Evolutionary conservation across 2,888 invertebrate genomes (phyloP), one percentile per base, ranked within the genome.

Genomic region (Ptycholaimellus sp.): DNA sequence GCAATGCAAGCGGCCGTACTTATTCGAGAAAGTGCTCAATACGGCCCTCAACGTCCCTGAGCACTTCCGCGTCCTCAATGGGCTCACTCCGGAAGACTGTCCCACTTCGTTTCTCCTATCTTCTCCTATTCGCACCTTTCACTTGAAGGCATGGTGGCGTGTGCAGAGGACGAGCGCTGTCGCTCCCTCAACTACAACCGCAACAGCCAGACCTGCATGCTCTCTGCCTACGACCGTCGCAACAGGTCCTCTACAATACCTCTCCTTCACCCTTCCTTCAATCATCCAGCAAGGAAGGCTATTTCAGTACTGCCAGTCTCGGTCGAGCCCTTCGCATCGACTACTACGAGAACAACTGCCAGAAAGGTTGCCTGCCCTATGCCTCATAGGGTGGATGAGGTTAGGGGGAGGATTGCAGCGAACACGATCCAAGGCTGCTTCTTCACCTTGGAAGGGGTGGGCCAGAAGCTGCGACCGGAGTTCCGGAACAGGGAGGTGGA

Each of bases 1-100:
- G 13, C 25, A 23, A 25, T 51, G 50, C 42, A 46, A 45, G 35
- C 42, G 47, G 19, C 47, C 47, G 23, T 49, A 46, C 37, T 36
- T 45, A 3, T 47, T 43, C 30, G 49, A 49, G 38, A 49, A 47
- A 33, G 29, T 42, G 27, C 41, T 45, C 17, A 44, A 46, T 2
- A 40, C 45, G 4, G 39, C 35, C 19, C 38, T 45, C 23, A 22
- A 20, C 3, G 40, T 39, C 27, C 38, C 38, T 2, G 38, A 41
- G 14, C 7, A 25, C 28, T 42, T 30, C 28, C 38, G 13, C 9
- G 21, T 37, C 13, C 9, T 7, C 11, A 7, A 19, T 33, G 11
- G 33, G 7, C 21, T 33, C 21, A 7, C 17, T 19, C 33, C n/a
- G 7, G 17, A 19, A 7, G 6, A 17, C 17, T 11, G 33, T 33